These are phyloP conservation scores for Menura novaehollandiae DNA, from an alignment of 2,113 vertebrate genomes.

Conservation along the genomic window DNA sequence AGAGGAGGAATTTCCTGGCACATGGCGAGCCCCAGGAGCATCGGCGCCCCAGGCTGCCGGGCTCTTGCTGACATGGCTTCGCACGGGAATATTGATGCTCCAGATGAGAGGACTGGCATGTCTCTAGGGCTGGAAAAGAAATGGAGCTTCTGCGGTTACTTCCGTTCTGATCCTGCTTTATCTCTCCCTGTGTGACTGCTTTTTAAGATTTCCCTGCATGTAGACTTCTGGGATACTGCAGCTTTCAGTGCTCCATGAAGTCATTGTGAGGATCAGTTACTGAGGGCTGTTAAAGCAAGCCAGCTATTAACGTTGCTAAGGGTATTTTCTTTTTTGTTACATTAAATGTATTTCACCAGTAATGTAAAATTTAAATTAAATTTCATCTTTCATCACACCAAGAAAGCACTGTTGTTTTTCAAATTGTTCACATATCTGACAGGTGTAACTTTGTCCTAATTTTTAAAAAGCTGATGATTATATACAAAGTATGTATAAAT, in stretches of 20 bases:
- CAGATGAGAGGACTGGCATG: not conserved
- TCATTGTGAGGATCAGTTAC: not conserved
- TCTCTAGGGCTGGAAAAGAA: not conserved
- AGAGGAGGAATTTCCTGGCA: not conserved
- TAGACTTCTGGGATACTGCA: not conserved
- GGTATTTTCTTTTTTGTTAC: not conserved
- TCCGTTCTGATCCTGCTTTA: not conserved
- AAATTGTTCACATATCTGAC: not conserved
- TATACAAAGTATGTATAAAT: not conserved
- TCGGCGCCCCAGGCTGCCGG: accelerated
- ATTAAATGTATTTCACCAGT: not conserved
- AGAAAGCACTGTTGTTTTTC: not conserved
- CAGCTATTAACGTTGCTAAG: not conserved
- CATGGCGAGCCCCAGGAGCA: accelerated
- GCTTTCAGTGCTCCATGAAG: not conserved
- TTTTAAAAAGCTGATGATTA: not conserved
- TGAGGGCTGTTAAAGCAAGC: not conserved
- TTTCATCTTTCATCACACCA: not conserved
- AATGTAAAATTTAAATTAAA: not conserved
- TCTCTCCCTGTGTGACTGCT: not conserved
- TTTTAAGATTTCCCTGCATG: not conserved
- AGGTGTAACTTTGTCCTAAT: not conserved
- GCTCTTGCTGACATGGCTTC: not conserved
- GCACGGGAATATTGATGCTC: not conserved
- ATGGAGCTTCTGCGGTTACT: not conserved